Evolutionary conservation across 2,797 vertebrate species (phyloP).

Genomic region (Crax fasciolata): DNA sequence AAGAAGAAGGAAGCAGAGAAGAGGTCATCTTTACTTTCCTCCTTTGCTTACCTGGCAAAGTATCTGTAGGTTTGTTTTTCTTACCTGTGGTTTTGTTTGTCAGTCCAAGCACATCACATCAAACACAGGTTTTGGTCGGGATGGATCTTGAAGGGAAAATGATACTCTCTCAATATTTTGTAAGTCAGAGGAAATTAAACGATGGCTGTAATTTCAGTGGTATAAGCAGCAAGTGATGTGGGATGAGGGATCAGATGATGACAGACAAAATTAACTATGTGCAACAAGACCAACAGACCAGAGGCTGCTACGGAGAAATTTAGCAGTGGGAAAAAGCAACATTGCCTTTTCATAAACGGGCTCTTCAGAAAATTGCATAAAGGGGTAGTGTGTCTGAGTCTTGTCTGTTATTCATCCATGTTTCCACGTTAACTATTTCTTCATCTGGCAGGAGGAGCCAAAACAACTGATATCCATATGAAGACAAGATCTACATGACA

Average conservation of each 20-base stretch:
- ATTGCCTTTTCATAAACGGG: constrained; percentile 14
- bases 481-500: not conserved
- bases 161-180: constrained; percentile 50
- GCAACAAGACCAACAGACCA: constrained; percentile 25
- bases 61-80: constrained; percentile 54
- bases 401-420: not conserved
- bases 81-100: constrained; percentile 75
- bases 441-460: not conserved
- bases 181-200: constrained; percentile 54
- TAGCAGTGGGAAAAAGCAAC: not conserved
- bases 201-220: constrained; percentile 47
- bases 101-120: constrained; percentile 75
- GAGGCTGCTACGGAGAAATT: not conserved
- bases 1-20: constrained; percentile 37
- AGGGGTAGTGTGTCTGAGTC: not conserved
- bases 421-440: constrained; percentile 11
- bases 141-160: constrained; percentile 54
- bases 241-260: constrained; percentile 59
- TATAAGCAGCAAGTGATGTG: constrained; percentile 59
- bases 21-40: constrained; percentile 42
- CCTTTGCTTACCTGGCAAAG: constrained; percentile 51
- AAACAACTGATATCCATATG: not conserved
- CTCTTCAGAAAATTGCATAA: not conserved
- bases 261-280: constrained; percentile 40
- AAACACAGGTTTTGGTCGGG: constrained; percentile 67